Evolutionary conservation across 2,797 vertebrate genomes (phyloP).

Genomic region (Paramormyrops hopkinsi): DNA sequence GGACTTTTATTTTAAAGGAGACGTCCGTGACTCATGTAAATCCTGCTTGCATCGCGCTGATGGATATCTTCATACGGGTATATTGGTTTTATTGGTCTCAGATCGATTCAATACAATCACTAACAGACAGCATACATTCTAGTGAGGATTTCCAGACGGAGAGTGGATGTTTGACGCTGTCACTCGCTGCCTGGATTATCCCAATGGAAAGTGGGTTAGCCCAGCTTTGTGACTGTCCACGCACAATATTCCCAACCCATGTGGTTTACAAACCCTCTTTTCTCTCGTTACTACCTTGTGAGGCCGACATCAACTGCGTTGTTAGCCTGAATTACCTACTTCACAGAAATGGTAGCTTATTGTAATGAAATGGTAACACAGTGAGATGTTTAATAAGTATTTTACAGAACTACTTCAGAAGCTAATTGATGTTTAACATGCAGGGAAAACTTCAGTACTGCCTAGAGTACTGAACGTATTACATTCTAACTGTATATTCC

Average conservation of each 20-base stretch:
- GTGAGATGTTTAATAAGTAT: neutral
- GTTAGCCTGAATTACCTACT: neutral
- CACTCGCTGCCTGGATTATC: neutral
- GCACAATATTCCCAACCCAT: neutral
- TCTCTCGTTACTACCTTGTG: neutral
- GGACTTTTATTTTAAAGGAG: neutral
- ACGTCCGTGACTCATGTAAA: neutral
- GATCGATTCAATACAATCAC: neutral
- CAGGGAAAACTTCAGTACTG: neutral
- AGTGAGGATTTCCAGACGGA: neutral
- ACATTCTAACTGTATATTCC: neutral
- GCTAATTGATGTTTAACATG: neutral
- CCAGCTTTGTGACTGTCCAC: neutral
- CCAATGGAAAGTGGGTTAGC: neutral
- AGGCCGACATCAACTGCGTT: neutral
- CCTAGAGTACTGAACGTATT: neutral
- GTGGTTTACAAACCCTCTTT: neutral
- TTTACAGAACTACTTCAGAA: neutral
- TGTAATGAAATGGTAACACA: neutral
- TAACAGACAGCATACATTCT: neutral
- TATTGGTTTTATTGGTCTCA: neutral
- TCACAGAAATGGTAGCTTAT: neutral
- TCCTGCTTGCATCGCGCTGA: neutral
- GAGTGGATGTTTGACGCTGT: neutral
- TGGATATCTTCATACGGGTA: neutral